Conservation (phyloP, 2,797 vertebrate species). For the Oryzias sinensis region DNA sequence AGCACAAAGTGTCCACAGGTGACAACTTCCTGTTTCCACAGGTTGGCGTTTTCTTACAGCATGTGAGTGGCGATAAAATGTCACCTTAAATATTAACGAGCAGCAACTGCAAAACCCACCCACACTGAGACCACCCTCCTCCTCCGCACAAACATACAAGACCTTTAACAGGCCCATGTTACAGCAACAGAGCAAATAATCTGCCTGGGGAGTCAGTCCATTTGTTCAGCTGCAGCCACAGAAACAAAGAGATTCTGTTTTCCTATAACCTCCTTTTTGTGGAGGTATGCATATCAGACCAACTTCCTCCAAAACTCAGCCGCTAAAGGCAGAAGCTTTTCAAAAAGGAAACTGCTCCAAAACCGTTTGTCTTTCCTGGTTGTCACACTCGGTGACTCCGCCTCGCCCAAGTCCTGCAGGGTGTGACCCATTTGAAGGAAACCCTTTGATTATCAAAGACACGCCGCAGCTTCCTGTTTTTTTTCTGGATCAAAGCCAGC, state of each 20-base stretch:
- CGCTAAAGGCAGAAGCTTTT: no score
- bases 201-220: no score
- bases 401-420: neutral
- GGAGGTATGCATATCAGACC: no score
- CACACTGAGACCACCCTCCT: conserved; percentile 17
- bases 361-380: no score
- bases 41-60: neutral
- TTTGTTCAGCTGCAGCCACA: no score
- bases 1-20: neutral
- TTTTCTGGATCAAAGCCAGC: conserved; percentile 33
- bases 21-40: neutral
- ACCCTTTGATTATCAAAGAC: conserved; percentile 4
- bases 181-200: no score
- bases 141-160: no score
- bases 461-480: conserved; percentile 39
- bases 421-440: conserved; percentile 6
- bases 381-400: neutral
- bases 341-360: no score
- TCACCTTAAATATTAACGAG: conserved; percentile 63
- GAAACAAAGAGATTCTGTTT: no score
- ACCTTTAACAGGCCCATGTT: no score
- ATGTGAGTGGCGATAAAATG: conserved; percentile 28
- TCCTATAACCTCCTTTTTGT: no score
- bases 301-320: no score
- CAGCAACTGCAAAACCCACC: conserved; percentile 23